Percentiles rank a stretch among this genome's conserved stretches.
Evolutionary conservation across 2,888 invertebrate genomes (phyloP).

Genomic region (Alcis repandata): DNA sequence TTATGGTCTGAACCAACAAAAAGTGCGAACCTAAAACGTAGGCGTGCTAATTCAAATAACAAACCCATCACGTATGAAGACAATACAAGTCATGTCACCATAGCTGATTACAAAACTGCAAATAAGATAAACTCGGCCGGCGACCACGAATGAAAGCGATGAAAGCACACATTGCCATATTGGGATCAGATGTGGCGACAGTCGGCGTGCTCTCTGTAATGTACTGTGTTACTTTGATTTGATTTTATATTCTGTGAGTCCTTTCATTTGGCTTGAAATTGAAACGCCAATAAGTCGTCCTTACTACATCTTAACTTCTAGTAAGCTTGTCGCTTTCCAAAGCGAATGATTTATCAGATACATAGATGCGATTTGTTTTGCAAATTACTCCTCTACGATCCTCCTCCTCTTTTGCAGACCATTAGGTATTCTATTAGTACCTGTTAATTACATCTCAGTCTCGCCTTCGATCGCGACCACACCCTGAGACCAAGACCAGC

Average conservation of each 20-base stretch:
- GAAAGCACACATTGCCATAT: conserved; percentile 29
- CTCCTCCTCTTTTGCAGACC: no score
- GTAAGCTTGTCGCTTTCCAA: no score
- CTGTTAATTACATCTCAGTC: no score
- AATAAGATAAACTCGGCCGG: conserved; percentile 7
- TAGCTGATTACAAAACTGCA: conserved; percentile 17
- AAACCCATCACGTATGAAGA: conserved; percentile 3
- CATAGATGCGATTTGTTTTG: no score
- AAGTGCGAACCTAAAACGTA: conserved; percentile 9
- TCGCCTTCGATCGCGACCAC: no score
- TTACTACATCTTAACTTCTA: no score
- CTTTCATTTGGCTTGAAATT: not conserved
- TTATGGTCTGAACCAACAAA: not conserved
- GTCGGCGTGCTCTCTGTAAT: conserved; percentile 9
- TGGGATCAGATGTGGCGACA: conserved; percentile 1
- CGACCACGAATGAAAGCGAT: conserved; percentile 3
- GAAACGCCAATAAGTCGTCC: not conserved
- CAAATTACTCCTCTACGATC: no score
- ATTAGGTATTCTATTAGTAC: no score
- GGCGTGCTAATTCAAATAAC: conserved; percentile 1
- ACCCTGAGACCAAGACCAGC: not conserved
- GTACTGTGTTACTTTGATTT: conserved; percentile 26
- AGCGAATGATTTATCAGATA: no score
- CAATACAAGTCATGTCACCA: conserved; percentile 3
- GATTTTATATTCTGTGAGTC: not conserved